Conservation (phyloP, 2,797 vertebrate genomes). For the Erpetoichthys calabaricus region DNA sequence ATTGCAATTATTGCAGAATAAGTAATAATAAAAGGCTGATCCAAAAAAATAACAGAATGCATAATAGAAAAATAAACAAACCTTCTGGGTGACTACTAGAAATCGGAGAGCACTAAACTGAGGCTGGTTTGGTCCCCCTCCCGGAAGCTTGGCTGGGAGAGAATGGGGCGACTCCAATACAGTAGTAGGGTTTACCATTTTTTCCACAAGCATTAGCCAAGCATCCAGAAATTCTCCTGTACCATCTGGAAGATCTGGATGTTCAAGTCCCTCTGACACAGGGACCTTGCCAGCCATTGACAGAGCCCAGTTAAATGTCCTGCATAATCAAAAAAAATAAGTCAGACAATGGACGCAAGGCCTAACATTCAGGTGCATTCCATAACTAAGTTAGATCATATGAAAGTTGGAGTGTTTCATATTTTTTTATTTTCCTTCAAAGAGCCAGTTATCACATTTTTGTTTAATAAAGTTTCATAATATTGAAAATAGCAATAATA, state of each 20-base stretch:
- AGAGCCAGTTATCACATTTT: too few species aligned
- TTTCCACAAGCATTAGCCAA: constrained; percentile 94
- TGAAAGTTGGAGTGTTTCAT: too few species aligned
- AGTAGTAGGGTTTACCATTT: constrained; percentile 94
- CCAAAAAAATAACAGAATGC: too few species aligned
- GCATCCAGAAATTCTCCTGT: constrained; percentile 90
- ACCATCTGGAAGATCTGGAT: constrained; percentile 81
- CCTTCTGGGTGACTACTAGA: constrained; percentile 91
- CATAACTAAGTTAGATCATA: too few species aligned
- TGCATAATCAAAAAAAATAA: too few species aligned
- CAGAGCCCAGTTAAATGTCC: constrained; percentile 90
- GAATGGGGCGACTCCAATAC: constrained; percentile 90
- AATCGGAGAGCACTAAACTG: constrained; percentile 89
- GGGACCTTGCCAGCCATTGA: constrained; percentile 92
- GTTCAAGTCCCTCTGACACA: constrained; percentile 79
- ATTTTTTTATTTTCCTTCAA: too few species aligned
- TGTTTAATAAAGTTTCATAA: too few species aligned
- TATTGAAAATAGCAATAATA: too few species aligned
- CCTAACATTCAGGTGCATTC: too few species aligned
- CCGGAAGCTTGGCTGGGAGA: constrained; percentile 73
- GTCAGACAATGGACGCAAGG: background rate
- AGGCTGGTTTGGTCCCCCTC: constrained; percentile 62
- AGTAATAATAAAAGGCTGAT: too few species aligned
- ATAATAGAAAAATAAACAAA: constrained; percentile 18
- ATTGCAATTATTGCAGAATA: too few species aligned